These are phyloP conservation scores for Cyanistes caeruleus DNA, from an alignment of 2,113 vertebrate species.

Conservation along the genomic window DNA sequence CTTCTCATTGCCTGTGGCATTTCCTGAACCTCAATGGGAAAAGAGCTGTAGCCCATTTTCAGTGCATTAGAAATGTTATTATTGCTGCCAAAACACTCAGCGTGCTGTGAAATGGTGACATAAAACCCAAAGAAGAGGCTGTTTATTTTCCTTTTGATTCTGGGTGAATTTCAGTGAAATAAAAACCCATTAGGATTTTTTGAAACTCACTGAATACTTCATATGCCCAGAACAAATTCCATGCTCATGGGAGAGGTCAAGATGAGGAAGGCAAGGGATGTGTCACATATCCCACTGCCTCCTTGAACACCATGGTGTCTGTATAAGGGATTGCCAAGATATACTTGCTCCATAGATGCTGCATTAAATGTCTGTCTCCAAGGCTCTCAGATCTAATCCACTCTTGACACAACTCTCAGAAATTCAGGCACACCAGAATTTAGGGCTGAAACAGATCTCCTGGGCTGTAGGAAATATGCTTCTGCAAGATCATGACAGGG, in stretches of 20 bases:
- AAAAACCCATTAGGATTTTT: not conserved
- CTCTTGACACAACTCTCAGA: not conserved
- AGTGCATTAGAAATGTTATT: conserved; percentile 40
- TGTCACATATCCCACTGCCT: not conserved
- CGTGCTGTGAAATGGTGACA: not conserved
- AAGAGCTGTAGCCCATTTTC: conserved; percentile 20
- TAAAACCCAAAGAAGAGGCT: not conserved
- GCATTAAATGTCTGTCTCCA: not conserved
- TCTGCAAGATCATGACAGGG: not conserved
- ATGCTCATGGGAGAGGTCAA: not conserved
- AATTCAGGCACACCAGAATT: not conserved
- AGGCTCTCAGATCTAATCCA: not conserved
- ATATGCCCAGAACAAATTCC: not conserved
- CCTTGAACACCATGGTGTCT: rapidly evolving
- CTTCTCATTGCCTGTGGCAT: not conserved
- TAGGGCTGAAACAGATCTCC: not conserved
- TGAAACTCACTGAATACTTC: not conserved
- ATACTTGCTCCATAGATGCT: not conserved
- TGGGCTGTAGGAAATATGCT: not conserved
- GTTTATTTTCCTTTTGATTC: conserved; percentile 4
- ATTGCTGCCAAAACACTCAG: conserved; percentile 9
- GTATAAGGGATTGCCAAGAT: not conserved
- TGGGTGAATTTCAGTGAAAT: not conserved
- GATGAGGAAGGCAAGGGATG: not conserved
- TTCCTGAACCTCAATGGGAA: conserved; percentile 22